These are phyloP conservation scores for Atopsyche davidsoni DNA, from an alignment of 1,140 invertebrate genomes.

Conservation along the genomic window DNA sequence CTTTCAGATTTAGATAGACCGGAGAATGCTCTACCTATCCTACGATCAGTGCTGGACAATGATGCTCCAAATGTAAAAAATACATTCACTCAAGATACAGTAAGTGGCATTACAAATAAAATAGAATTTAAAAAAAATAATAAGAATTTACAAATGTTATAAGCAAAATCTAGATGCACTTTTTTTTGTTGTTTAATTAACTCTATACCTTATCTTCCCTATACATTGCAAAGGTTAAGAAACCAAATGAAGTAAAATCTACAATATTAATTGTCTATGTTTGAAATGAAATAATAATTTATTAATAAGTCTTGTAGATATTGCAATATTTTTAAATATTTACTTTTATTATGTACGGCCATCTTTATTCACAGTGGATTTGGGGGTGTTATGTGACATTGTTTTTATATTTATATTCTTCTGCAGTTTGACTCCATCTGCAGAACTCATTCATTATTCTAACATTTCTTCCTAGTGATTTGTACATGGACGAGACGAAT, in stretches of 20 bases:
- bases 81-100: slow-evolving; percentile 46
- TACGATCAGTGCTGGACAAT: slow-evolving; percentile 51
- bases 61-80: slow-evolving; percentile 48
- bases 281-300: too few relatives aligned
- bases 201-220: too few relatives aligned
- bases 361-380: neutral
- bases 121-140: neutral
- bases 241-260: too few relatives aligned
- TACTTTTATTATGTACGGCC: neutral
- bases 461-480: too few relatives aligned
- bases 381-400: neutral
- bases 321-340: neutral
- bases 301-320: slow-evolving; percentile 15
- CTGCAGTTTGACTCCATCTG: too few relatives aligned
- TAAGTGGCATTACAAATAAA: slow-evolving; percentile 27
- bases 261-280: too few relatives aligned
- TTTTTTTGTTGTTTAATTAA: too few relatives aligned
- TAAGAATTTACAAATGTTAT: too few relatives aligned
- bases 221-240: too few relatives aligned
- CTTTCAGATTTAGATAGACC: slow-evolving; percentile 54
- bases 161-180: too few relatives aligned
- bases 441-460: too few relatives aligned
- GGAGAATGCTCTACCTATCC: slow-evolving; percentile 58
- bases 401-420: slow-evolving; percentile 6
- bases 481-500: too few relatives aligned